Base-by-base conservation (phyloP, 2,113 vertebrate genomes). In the Acrocephalus kingi region DNA sequence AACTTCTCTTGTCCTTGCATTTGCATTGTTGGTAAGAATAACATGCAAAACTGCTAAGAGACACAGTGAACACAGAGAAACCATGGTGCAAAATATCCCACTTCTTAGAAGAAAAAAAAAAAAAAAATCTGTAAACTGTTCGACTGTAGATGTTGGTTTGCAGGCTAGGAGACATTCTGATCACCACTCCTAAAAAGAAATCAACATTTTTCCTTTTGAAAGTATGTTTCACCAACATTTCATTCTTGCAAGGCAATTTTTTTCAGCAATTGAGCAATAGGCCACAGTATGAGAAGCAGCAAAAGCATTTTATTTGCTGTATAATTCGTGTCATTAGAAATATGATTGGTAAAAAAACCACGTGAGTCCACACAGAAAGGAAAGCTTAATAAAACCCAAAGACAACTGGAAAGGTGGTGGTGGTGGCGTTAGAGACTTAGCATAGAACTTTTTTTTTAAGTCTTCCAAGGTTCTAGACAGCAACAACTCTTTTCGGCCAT, bases 271-370 rank as follows among this genome's bases (percentile, higher is more conserved):
- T 95, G 82, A 96, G 55, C 85, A 84, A 91, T 30, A 45, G 87
- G 93, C 87, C 92, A 96, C 74, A 93, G 59, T 59, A 73, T 28
- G 49, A 95, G 81, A 91, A 93, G 92, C 93, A 95, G 94, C 90
- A 96, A 91, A 93, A 95, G 89, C 76, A 4, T 79, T 97, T 97
- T 96, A 97, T 97, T 96, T 95, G 95, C 91, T 94, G 93, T 93
- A 78, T 74, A 56, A 74, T 93, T 96, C 94, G 91, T 86, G 94
- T 89, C 77, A 96, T 94, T 91, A 94, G 93, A 94, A 94, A 92
- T 94, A 92, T 49, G 69, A 95, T 84, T 73, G 73, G 69, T 92
- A 91, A 84, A 94, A 93, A 76, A 92, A 95, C 11, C 73, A 89
- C 54, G 6, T 39, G 55, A 92, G n/a, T 89, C 74, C 89, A 95